Percentiles rank a stretch among this genome's conserved stretches.
These are phyloP conservation scores for Platerodrilus igneus DNA, from an alignment of 2,888 invertebrate species.

Conservation along the genomic window DNA sequence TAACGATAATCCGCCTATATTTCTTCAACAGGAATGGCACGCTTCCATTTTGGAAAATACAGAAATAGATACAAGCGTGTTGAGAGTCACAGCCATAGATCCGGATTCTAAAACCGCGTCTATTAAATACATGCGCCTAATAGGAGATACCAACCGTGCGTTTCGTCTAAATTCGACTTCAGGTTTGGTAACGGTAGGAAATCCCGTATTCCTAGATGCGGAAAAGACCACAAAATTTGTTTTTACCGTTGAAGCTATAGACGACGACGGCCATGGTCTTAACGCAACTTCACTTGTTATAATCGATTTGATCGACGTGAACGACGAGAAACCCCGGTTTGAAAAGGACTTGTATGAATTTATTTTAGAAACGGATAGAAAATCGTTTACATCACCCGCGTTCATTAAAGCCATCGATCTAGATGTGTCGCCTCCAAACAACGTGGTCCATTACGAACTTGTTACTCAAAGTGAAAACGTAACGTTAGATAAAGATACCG, in stretches of 20 bases:
- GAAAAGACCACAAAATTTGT: constrained; percentile 73
- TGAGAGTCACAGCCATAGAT: constrained; percentile 73
- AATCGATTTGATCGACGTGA: constrained; percentile 69
- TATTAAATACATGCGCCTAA: constrained; percentile 63
- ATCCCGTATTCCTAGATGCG: constrained; percentile 75
- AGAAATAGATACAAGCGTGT: constrained; percentile 51
- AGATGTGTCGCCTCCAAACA: constrained; percentile 81
- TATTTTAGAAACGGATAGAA: constrained; percentile 67
- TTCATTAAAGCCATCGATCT: constrained; percentile 77
- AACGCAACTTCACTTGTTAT: constrained; percentile 68
- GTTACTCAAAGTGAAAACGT: constrained; percentile 73
- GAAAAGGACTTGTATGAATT: constrained; percentile 75
- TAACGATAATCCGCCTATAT: constrained; percentile 85
- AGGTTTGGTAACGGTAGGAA: constrained; percentile 76
- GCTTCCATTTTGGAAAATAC: constrained; percentile 78
- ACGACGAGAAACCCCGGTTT: constrained; percentile 84
- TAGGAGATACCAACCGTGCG: constrained; percentile 74
- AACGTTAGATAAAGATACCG: constrained; percentile 69
- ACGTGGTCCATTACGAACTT: constrained; percentile 78
- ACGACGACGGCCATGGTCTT: constrained; percentile 78
- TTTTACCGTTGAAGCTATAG: constrained; percentile 81
- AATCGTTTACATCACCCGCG: constrained; percentile 69
- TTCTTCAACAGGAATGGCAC: constrained; percentile 67
- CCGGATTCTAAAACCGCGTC: constrained; percentile 71
- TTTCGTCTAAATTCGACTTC: constrained; percentile 71